A percentile compares a stretch with the other conserved stretches of the same genome.
Evolutionary conservation across 2,113 vertebrate genomes (phyloP).

Genomic region (Aegotheles bennettii): DNA sequence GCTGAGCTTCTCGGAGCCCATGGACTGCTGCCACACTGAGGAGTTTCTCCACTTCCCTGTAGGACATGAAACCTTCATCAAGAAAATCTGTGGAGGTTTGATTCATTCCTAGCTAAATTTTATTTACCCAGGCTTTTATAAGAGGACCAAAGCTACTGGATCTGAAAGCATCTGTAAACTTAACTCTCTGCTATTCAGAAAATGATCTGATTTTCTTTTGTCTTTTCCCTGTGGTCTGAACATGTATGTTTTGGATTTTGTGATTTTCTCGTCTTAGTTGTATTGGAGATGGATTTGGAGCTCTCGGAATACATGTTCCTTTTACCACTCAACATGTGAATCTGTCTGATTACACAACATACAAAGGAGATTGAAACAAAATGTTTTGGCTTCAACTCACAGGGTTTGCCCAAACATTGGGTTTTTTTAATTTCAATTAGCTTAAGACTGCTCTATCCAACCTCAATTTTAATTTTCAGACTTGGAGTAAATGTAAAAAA

Average conservation of each 20-base stretch:
- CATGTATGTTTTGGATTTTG: not conserved
- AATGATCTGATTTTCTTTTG: not conserved
- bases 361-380: not conserved
- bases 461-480: not conserved
- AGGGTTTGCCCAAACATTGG: not conserved
- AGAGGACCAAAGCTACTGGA: not conserved
- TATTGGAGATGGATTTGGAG: not conserved
- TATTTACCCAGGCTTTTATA: not conserved
- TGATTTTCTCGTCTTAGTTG: not conserved
- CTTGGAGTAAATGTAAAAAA: not conserved
- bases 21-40: constrained; percentile 52
- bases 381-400: not conserved
- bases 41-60: constrained; percentile 54
- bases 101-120: not conserved
- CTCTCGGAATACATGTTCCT: not conserved
- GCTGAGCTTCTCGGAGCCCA: constrained; percentile 29
- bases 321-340: not conserved
- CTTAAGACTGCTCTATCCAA: not conserved
- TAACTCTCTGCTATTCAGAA: not conserved
- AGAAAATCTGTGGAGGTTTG: not conserved
- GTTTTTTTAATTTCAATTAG: not conserved
- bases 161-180: not conserved
- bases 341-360: not conserved
- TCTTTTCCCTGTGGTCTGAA: not conserved
- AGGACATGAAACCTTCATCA: not conserved